phyloP scores from a whole-genome alignment of 35 echinoderm and acorn worm genomes.

The Acanthaster planci region DNA sequence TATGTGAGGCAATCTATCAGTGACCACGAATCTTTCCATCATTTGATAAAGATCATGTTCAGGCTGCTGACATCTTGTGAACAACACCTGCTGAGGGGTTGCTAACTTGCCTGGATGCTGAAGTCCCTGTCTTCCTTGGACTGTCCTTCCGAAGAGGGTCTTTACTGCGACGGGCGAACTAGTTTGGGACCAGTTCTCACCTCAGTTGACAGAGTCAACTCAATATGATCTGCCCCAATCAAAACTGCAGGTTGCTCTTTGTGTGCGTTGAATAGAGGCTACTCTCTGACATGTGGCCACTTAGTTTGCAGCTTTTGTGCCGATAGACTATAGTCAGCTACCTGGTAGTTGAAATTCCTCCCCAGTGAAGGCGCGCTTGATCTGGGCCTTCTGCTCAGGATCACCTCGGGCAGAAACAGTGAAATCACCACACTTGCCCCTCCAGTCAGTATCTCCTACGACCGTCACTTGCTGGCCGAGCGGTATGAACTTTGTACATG shows the following conservation, averaged over 20 bases:
- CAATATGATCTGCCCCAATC: too few species aligned
- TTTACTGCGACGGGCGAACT: slow-evolving; percentile 19
- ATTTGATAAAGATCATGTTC: neutral
- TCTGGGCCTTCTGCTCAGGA: neutral
- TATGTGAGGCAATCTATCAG: neutral
- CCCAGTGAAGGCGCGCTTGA: neutral
- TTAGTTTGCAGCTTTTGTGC: neutral
- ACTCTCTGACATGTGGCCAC: neutral
- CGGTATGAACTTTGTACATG: too few species aligned
- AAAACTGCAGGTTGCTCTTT: neutral
- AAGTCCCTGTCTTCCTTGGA: slow-evolving; percentile 32
- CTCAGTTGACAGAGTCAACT: slow-evolving; percentile 15
- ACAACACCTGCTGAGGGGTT: neutral
- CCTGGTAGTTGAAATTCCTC: neutral
- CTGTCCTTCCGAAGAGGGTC: slow-evolving; percentile 31
- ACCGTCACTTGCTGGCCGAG: too few species aligned
- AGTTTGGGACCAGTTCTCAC: neutral
- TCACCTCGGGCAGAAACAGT: slow-evolving; percentile 1
- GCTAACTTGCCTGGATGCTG: slow-evolving; percentile 19
- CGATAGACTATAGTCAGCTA: neutral
- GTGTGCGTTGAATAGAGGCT: neutral
- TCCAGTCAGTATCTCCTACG: neutral
- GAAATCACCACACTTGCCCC: slow-evolving; percentile 10
- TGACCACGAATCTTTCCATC: slow-evolving; percentile 29
- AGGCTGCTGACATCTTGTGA: neutral